These are phyloP conservation scores for Hypotaenidia okinawae DNA, from an alignment of 2,797 vertebrate species.

Conservation along the genomic window DNA sequence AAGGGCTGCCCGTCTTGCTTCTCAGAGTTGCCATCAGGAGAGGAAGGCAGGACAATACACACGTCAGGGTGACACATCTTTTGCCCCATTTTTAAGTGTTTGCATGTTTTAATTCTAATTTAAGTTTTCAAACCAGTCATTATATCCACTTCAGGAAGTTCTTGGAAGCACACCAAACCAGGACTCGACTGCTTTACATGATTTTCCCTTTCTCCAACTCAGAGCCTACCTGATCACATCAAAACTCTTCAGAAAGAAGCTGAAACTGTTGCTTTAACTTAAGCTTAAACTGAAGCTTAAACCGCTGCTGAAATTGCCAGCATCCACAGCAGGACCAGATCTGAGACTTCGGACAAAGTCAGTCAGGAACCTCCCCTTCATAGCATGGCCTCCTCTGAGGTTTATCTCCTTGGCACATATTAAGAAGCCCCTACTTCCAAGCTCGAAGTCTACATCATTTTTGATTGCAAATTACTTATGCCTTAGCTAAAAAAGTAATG, in stretches of 20 bases:
- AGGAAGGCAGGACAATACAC: background rate
- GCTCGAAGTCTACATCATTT: background rate
- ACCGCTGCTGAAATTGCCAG: background rate
- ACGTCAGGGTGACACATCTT: background rate
- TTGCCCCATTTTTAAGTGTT: background rate
- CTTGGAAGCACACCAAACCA: background rate
- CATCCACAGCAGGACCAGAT: fast-evolving
- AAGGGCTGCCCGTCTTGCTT: background rate
- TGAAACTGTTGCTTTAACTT: background rate
- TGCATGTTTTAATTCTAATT: background rate
- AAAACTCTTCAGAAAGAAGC: background rate
- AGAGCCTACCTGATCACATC: background rate
- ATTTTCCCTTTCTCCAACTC: background rate
- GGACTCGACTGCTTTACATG: background rate
- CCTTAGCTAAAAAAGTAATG: background rate
- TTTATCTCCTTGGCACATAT: background rate
- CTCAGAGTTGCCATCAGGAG: background rate
- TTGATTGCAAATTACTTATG: conserved; percentile 8
- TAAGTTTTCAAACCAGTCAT: background rate
- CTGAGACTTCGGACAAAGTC: background rate
- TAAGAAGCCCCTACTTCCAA: background rate
- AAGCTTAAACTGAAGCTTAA: too few relatives aligned
- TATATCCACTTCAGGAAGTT: background rate
- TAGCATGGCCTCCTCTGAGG: background rate
- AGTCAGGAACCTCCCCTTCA: background rate